Evolutionary conservation across 64 coral and sea anemone species (phyloP).

Genomic region (Pocillopora damicornis): DNA sequence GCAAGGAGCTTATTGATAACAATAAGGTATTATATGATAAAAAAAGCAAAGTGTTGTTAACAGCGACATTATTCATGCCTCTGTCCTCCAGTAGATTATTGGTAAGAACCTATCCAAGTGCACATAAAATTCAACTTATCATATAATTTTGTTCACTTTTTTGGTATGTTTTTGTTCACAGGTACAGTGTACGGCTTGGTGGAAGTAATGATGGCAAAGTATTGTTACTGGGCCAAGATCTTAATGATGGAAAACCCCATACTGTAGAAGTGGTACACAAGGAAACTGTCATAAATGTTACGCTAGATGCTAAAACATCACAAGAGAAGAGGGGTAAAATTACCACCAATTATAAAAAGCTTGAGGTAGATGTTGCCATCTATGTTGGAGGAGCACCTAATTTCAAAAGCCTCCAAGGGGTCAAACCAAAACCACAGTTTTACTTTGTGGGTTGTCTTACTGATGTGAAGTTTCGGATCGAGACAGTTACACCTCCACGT

Average conservation of each 20-base stretch:
- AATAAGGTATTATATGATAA: too few relatives aligned
- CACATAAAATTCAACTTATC: neutral
- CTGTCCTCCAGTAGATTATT: too few relatives aligned
- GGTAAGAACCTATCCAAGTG: neutral
- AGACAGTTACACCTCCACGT: too few relatives aligned
- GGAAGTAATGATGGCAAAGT: neutral
- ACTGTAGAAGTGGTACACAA: neutral
- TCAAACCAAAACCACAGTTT: constrained; percentile 44
- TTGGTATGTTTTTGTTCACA: neutral
- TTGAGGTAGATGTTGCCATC: constrained; percentile 28
- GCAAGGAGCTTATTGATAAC: too few relatives aligned
- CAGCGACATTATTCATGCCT: too few relatives aligned
- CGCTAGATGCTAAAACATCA: neutral
- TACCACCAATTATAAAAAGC: constrained; percentile 22
- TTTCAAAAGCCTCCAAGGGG: constrained; percentile 6
- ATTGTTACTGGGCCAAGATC: constrained; percentile 23
- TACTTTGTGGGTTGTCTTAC: constrained; percentile 44
- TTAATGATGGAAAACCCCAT: constrained; percentile 27
- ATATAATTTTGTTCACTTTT: too few relatives aligned
- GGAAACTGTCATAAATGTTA: neutral
- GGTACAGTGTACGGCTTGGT: constrained; percentile 37
- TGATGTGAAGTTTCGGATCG: neutral
- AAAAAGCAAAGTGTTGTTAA: too few relatives aligned
- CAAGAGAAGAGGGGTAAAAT: neutral
- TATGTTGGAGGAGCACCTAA: constrained; percentile 45